Base-by-base conservation (phyloP, 2,888 invertebrate genomes). In the Caprella mutica region DNA sequence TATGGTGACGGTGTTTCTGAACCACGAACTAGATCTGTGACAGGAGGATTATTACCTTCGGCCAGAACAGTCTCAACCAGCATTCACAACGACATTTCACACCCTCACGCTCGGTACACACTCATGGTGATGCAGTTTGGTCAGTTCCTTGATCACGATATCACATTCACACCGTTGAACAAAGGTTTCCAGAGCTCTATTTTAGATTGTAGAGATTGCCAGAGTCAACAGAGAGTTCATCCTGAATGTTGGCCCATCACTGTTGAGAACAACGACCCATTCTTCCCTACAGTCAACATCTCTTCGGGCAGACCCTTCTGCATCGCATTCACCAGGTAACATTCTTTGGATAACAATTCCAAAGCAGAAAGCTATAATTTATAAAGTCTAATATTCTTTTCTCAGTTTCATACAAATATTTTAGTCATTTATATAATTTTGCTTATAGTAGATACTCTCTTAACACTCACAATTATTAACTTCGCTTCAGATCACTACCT, bases 91-190 rank as follows among this genome's bases (percentile, higher is more conserved):
- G 91, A 92, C 69, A 88, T 91, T 59, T 89, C 89, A 30, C 87
- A 91, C 70, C 76, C 91, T 21, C 90, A 91, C 70, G 84, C 83
- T 0, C 78, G 89, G 5, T 92, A 93, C 73, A 86, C 90, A 0
- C 75, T 93, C 19, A 87, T 93, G 85, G 80, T 86, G 39, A 94
- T 94, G 93, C 93, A 93, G 75, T 93, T 83, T 69, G 93, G 91
- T 0, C 93, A 94, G 72, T 73, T 96, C 69, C 72, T 94, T 21
- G 94, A 94, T 72, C 94, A 94, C 74, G 94, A 94, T 72, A 77
- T 96, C 52, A 93, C 93, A 1, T 83, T 92, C 80, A 92, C 93
- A 1, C 94, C 91, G 1, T 88, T 90, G 55, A 68, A 71, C 33
- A 66, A 66, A 27, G 66, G 88, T 68, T 88, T 88, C 77, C 85